phyloP scores from a whole-genome alignment of 2,797 vertebrate genomes.

The Lutra lutra region DNA sequence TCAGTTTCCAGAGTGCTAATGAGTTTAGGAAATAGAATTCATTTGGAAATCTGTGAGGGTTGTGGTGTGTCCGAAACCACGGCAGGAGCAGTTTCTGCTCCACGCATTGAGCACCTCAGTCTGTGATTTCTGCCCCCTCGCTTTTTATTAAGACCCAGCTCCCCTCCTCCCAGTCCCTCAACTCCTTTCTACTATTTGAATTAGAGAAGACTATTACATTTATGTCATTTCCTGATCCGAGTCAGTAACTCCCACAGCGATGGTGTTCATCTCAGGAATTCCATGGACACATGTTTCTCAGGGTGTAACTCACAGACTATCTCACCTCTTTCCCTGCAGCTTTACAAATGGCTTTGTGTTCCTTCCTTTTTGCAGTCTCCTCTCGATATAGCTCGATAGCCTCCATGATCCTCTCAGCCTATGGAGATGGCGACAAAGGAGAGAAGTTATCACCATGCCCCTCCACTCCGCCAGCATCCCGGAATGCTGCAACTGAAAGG shows the following conservation, averaged over 20 bases:
- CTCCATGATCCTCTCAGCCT: conserved; percentile 99
- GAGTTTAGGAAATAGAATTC: background rate
- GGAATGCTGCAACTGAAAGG: background rate
- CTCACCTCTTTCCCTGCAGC: conserved; percentile 93
- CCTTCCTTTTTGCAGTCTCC: conserved; percentile 91
- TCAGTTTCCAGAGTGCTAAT: background rate
- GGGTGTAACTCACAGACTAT: too few relatives aligned
- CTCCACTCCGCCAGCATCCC: background rate
- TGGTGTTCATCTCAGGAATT: background rate
- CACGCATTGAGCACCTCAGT: background rate
- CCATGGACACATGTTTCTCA: background rate
- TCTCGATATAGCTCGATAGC: conserved; percentile 94
- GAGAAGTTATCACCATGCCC: background rate
- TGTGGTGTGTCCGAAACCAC: background rate
- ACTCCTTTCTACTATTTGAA: background rate
- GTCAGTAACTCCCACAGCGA: background rate
- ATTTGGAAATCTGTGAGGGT: background rate
- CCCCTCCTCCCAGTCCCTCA: background rate
- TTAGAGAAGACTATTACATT: background rate
- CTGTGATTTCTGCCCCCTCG: background rate
- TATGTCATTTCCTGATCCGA: background rate
- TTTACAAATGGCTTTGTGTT: conserved; percentile 91
- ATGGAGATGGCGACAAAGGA: conserved; percentile 44
- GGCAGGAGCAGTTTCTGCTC: background rate
- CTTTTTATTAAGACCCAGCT: background rate